Evolutionary conservation across 1,140 invertebrate genomes (phyloP).

Genomic region (Procambarus virginalis): DNA sequence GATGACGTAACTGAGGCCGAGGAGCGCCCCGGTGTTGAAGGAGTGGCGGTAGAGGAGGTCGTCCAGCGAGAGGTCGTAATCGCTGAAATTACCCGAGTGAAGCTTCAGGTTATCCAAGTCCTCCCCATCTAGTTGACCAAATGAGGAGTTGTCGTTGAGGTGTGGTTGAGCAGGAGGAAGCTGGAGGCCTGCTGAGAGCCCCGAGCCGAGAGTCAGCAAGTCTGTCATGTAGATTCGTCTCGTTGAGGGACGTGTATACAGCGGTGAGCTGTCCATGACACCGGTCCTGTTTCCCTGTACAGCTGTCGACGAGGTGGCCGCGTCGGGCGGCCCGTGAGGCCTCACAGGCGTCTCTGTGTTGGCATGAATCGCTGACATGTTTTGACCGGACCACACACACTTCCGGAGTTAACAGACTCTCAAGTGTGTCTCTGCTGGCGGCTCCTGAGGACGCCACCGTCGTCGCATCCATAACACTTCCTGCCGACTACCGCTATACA

Average conservation of each 20-base stretch:
- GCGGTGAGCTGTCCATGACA: background rate
- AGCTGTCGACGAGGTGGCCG: background rate
- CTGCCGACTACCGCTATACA: too few species aligned
- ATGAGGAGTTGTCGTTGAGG: background rate
- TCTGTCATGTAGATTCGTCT: background rate
- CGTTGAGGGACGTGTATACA: background rate
- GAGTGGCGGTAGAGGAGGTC: constrained; percentile 71
- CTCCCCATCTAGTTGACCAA: background rate
- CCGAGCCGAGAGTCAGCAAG: background rate
- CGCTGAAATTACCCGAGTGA: background rate
- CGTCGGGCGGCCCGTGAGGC: background rate
- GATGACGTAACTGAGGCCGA: constrained; percentile 73
- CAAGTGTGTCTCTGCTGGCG: background rate
- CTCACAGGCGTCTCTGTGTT: background rate
- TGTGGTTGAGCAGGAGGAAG: background rate
- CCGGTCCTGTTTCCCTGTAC: background rate
- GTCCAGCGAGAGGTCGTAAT: constrained; percentile 34
- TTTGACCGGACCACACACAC: background rate
- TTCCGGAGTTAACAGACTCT: background rate
- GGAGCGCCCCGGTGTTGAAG: constrained; percentile 69
- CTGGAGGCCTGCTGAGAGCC: background rate
- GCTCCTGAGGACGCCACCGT: background rate
- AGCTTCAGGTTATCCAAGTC: background rate
- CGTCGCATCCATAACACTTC: too few species aligned
- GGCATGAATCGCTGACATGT: background rate